These are phyloP conservation scores for Nephila pilipes DNA, from an alignment of 1,140 invertebrate species.

Conservation along the genomic window DNA sequence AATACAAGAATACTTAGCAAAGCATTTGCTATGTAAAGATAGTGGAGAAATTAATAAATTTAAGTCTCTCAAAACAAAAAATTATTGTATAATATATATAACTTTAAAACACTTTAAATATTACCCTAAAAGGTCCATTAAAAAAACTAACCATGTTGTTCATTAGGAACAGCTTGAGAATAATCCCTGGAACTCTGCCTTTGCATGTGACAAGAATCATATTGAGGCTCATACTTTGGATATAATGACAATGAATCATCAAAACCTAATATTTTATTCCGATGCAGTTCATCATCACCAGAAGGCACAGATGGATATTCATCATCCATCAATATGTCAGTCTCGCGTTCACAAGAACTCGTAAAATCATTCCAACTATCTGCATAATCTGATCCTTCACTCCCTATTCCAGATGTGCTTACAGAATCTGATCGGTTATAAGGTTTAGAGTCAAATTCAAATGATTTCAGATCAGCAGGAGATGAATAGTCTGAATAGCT, in stretches of 20 bases:
- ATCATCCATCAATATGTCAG: constrained; percentile 69
- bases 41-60: no score
- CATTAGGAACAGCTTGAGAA: constrained; percentile 83
- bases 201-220: not conserved
- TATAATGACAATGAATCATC: constrained; percentile 68
- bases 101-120: no score
- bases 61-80: no score
- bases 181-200: constrained; percentile 14
- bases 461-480: constrained; percentile 37
- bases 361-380: constrained; percentile 78
- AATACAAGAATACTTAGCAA: no score
- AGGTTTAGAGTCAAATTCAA: constrained; percentile 65
- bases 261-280: constrained; percentile 49
- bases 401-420: constrained; percentile 81
- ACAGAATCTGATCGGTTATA: constrained; percentile 80
- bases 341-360: constrained; percentile 81
- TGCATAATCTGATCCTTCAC: constrained; percentile 80
- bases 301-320: constrained; percentile 60
- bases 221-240: constrained; percentile 65
- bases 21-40: no score
- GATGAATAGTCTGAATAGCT: constrained; percentile 1
- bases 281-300: constrained; percentile 25
- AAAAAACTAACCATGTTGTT: constrained; percentile 79
- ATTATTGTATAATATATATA: no score
- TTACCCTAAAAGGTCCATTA: no score